Evolutionary conservation across 2,888 invertebrate species (phyloP).

Genomic region (Meghimatium bilineatum): DNA sequence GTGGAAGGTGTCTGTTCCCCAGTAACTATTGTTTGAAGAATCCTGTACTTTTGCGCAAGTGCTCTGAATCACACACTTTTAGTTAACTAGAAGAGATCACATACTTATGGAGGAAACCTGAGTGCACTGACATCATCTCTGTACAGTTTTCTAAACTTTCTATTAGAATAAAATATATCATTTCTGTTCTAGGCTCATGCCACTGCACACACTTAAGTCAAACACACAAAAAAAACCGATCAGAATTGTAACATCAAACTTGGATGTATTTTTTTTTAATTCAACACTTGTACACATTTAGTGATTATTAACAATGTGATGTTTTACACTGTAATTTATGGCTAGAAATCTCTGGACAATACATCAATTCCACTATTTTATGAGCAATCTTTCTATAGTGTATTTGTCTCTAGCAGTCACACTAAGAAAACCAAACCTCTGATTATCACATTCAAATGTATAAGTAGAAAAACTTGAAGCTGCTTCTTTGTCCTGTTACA

Average conservation of each 20-base stretch:
- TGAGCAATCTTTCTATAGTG: background rate
- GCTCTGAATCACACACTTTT: no score
- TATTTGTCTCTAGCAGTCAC: background rate
- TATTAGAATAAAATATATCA: no score
- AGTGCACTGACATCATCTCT: no score
- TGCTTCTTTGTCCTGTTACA: no score
- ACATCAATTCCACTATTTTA: background rate
- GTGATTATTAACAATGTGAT: slow-evolving; percentile 19
- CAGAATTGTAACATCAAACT: background rate
- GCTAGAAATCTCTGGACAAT: background rate
- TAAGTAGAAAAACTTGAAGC: background rate
- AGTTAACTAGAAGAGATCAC: no score
- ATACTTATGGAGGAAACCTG: no score
- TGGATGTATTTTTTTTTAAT: slow-evolving; percentile 10
- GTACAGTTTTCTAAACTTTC: no score
- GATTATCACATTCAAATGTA: background rate
- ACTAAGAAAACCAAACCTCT: background rate
- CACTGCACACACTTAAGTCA: no score
- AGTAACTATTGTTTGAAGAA: no score
- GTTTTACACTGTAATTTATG: slow-evolving; percentile 18
- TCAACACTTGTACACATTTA: slow-evolving; percentile 32
- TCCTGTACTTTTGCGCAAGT: no score
- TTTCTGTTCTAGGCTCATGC: no score
- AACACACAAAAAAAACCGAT: background rate
- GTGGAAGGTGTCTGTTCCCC: no score